Conservation (phyloP, 2,888 invertebrate species). For the Bombyx huttoni region DNA sequence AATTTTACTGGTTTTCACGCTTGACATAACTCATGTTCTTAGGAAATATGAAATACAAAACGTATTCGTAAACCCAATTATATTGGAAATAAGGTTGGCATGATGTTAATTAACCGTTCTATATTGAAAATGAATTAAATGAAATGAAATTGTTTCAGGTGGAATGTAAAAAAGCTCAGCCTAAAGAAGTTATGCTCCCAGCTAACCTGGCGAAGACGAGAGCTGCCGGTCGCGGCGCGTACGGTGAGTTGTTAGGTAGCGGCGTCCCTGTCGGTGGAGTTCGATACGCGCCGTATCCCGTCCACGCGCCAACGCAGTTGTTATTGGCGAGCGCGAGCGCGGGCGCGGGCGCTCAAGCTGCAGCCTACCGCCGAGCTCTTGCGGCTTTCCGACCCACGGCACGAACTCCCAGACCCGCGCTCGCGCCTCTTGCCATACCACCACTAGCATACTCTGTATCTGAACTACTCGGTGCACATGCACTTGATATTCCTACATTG, state of each 20-base stretch:
- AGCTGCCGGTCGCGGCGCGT: constrained; percentile 94
- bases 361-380: constrained; percentile 55
- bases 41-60: too few species aligned
- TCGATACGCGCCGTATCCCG: constrained; percentile 76
- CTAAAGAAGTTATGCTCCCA: constrained; percentile 99
- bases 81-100: too few species aligned
- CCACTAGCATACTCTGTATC: constrained; percentile 66
- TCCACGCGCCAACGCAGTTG: constrained; percentile 67
- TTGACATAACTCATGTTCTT: too few species aligned
- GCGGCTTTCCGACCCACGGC: constrained; percentile 56
- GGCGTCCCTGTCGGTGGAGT: constrained; percentile 72
- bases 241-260: constrained; percentile 96
- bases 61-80: too few species aligned
- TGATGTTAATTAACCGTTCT: neutral
- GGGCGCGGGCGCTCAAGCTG: constrained; percentile 45
- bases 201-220: constrained; percentile 96
- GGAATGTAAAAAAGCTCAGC: constrained; percentile 99
- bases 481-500: constrained; percentile 81
- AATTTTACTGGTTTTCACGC: too few species aligned
- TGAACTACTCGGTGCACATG: constrained; percentile 75
- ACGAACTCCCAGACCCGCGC: constrained; percentile 46
- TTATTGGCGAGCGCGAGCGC: constrained; percentile 50
- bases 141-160: constrained; percentile 76
- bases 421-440: constrained; percentile 49
- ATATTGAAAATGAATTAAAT: neutral